A percentile compares a stretch with the other conserved stretches of the same genome.
Evolutionary conservation across 2,797 vertebrate genomes (phyloP).

Genomic region (Falco cherrug): DNA sequence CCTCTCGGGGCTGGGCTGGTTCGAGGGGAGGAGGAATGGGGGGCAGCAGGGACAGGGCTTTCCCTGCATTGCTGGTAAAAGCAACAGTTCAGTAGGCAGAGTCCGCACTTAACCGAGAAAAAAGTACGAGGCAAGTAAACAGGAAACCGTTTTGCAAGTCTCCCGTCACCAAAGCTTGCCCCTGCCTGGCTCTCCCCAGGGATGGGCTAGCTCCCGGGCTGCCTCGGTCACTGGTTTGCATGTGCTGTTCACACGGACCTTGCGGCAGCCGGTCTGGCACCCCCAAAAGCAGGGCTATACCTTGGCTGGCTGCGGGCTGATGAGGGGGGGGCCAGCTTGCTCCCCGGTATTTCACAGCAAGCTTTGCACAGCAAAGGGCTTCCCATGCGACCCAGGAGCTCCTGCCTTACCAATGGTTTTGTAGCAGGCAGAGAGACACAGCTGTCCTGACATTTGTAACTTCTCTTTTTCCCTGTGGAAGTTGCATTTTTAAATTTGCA

Average conservation of each 20-base stretch:
- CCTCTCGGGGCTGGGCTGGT: rapidly evolving
- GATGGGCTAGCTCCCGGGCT: not conserved
- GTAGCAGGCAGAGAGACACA: not conserved
- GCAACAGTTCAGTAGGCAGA: not conserved
- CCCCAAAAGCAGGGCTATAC: rapidly evolving
- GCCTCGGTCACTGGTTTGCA: rapidly evolving
- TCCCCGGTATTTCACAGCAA: rapidly evolving
- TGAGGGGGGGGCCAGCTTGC: not conserved
- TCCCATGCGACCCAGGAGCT: rapidly evolving
- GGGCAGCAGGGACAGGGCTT: rapidly evolving
- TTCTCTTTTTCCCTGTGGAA: not conserved
- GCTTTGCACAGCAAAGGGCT: not conserved
- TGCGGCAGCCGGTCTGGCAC: not conserved
- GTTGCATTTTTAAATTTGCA: rapidly evolving
- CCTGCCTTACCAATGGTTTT: not conserved
- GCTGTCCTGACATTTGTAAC: rapidly evolving
- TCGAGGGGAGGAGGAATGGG: too few species aligned
- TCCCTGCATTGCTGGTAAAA: not conserved
- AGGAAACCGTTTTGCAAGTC: slow-evolving; percentile 39
- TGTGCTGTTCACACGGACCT: rapidly evolving
- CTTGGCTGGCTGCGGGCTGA: rapidly evolving
- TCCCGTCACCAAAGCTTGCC: not conserved
- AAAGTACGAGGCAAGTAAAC: not conserved
- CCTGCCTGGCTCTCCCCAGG: not conserved
- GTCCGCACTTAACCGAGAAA: rapidly evolving